Conservation (phyloP, 2,797 vertebrate species). For the Spea hammondii region DNA sequence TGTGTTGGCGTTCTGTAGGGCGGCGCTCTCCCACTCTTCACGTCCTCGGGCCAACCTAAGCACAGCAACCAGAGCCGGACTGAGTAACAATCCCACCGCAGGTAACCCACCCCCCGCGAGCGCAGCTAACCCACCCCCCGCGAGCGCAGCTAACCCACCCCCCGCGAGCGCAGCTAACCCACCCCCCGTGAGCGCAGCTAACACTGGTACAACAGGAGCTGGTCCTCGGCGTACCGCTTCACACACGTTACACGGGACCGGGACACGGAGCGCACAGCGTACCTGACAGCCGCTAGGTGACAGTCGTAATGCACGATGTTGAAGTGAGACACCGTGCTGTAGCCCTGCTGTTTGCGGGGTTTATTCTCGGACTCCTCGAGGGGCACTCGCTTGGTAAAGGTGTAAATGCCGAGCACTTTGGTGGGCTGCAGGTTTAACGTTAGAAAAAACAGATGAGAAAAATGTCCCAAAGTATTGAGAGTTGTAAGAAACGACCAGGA, state of each 20-base stretch:
- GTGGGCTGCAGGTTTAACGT: conserved; percentile 76
- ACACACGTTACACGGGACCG: too few relatives aligned
- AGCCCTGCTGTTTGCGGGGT: conserved; percentile 95
- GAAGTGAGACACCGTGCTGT: conserved; percentile 99
- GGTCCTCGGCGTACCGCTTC: too few relatives aligned
- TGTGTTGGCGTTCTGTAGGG: conserved; percentile 96
- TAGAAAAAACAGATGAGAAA: background rate
- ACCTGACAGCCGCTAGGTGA: conserved; percentile 97
- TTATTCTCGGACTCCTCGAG: conserved; percentile 97
- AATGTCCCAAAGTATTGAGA: background rate
- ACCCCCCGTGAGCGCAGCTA: too few relatives aligned
- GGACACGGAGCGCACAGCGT: conserved; percentile 1
- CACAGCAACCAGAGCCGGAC: background rate
- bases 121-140: background rate
- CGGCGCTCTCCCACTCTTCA: conserved; percentile 97
- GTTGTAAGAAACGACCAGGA: background rate
- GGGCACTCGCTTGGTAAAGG: conserved; percentile 92
- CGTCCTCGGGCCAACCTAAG: conserved; percentile 89
- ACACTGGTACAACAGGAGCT: too few relatives aligned
- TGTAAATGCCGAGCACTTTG: conserved; percentile 97
- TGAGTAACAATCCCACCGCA: too few relatives aligned
- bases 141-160: too few relatives aligned
- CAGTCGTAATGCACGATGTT: conserved; percentile 99
- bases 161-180: too few relatives aligned
- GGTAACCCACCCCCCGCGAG: too few relatives aligned